Base-by-base conservation (phyloP, 2,888 invertebrate genomes). In the Zele albiditarsus region DNA sequence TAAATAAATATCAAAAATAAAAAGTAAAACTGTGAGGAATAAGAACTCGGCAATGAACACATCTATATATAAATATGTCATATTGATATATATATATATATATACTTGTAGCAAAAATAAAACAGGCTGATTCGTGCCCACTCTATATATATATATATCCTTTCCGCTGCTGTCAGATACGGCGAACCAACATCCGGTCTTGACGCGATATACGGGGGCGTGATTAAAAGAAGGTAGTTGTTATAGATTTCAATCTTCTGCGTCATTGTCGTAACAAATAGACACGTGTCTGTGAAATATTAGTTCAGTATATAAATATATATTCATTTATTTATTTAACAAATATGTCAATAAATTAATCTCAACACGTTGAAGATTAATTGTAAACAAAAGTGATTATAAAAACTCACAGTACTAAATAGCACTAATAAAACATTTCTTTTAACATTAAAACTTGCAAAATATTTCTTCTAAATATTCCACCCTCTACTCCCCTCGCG, bases 141-240 rank as follows among this genome's bases (percentile, higher is more conserved):
- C 28, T 69, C 20, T 38, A 53, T 49, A 28, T 23, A 14, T 60
- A 62, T 63, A 27, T n/a, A 28, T 38, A 31, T 25, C n/a, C n/a
- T 62, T 25, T 74, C 65, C 2, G 62, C 12, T 33, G 33, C 70
- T 60, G 68, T 70, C 57, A 60, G 70, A 25, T 20, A 53, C 14
- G 49, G 38, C 69, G 14, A 20, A 49, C 46, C 60, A 71, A 69
- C 74, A 63, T 74, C 74, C 74, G 69, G 69, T 53, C 20, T 53
- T 53, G 69, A 68, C 38, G 46, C 58, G 65, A 38, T 63, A 74
- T 74, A 69, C 69, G 69, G 23, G 74, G 74, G 74, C 70, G 74
- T 74, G 74, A 74, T 74, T 74, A 70, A 70, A 67, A 73, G 67
- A 46, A 73, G 70, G 57, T 70, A 38, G 63, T 68, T 73, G 73